phyloP scores from a whole-genome alignment of 2,797 vertebrate species.

The Neosalanx taihuensis region DNA sequence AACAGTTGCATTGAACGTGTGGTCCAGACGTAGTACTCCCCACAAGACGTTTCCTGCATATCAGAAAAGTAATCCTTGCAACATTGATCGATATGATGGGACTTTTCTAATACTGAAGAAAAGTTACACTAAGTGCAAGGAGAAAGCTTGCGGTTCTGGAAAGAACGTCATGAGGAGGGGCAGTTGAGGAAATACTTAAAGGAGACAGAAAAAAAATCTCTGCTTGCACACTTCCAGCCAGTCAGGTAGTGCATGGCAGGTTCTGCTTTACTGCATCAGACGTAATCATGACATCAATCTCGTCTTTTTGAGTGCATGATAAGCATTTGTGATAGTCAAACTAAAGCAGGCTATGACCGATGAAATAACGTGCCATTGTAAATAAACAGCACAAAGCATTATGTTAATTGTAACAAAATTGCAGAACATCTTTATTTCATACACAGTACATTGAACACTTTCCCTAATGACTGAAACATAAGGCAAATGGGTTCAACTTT shows the following conservation, averaged over 20 bases:
- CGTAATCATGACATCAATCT: not conserved
- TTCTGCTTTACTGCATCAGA: not conserved
- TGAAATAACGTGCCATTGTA: not conserved
- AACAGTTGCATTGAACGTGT: slow-evolving; percentile 20
- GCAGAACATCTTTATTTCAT: slow-evolving; percentile 66
- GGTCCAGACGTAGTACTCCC: not conserved
- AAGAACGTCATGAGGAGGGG: slow-evolving; percentile 63
- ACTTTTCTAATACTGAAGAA: slow-evolving; percentile 9
- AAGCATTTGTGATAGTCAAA: not conserved
- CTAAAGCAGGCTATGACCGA: not conserved
- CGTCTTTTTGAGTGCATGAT: not conserved
- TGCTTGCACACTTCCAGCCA: slow-evolving; percentile 16
- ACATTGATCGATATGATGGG: slow-evolving; percentile 18
- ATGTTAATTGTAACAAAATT: slow-evolving; percentile 50
- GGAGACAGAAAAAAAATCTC: slow-evolving; percentile 46
- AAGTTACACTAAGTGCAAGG: slow-evolving; percentile 27
- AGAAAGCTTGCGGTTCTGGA: slow-evolving; percentile 34
- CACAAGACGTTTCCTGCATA: slow-evolving; percentile 31
- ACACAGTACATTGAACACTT: slow-evolving; percentile 58
- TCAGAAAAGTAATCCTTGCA: slow-evolving; percentile 4
- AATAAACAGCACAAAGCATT: slow-evolving; percentile 19
- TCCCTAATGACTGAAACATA: slow-evolving; percentile 62
- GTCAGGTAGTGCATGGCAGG: slow-evolving; percentile 10
- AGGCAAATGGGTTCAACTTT: slow-evolving; percentile 58
- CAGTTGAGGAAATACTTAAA: slow-evolving; percentile 47